Percentiles rank a stretch among this genome's conserved stretches.
phyloP scores from a whole-genome alignment of 1,140 invertebrate genomes.

The Drosophila sucinea region DNA sequence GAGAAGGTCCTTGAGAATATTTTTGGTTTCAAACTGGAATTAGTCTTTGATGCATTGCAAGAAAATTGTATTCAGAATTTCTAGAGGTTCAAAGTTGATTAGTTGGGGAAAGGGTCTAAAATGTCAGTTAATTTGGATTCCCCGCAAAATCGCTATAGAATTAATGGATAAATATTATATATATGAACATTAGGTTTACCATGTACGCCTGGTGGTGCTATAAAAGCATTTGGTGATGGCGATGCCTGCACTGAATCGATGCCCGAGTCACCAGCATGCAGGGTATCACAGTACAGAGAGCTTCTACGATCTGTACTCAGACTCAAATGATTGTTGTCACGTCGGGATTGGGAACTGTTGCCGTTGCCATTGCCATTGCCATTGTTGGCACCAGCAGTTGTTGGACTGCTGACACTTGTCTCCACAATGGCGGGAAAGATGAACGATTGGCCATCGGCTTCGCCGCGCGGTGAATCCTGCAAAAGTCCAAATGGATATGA shows the following conservation, averaged over 20 bases:
- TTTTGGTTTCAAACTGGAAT: too few relatives aligned
- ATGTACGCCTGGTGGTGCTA: slow-evolving; percentile 79
- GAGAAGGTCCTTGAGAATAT: too few relatives aligned
- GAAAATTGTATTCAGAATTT: too few relatives aligned
- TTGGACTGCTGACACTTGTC: slow-evolving; percentile 80
- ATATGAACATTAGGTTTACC: neutral
- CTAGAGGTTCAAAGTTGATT: too few relatives aligned
- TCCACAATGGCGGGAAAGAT: slow-evolving; percentile 85
- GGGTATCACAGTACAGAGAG: slow-evolving; percentile 82
- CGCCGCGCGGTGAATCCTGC: slow-evolving; percentile 87
- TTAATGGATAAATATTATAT: too few relatives aligned
- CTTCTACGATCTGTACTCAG: slow-evolving; percentile 71
- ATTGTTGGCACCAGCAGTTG: slow-evolving; percentile 34
- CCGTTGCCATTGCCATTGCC: slow-evolving; percentile 40
- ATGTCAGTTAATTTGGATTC: too few relatives aligned
- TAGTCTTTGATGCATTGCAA: too few relatives aligned
- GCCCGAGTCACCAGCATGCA: slow-evolving; percentile 85
- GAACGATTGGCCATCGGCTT: slow-evolving; percentile 88
- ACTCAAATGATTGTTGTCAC: slow-evolving; percentile 68
- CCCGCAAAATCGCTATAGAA: too few relatives aligned
- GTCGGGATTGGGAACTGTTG: slow-evolving; percentile 36
- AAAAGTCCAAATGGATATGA: slow-evolving; percentile 54
- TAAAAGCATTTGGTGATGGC: slow-evolving; percentile 85
- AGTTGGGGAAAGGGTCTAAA: too few relatives aligned
- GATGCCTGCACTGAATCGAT: slow-evolving; percentile 89